phyloP scores from a whole-genome alignment of 64 coral and sea anemone genomes.

The Pocillopora verrucosa region DNA sequence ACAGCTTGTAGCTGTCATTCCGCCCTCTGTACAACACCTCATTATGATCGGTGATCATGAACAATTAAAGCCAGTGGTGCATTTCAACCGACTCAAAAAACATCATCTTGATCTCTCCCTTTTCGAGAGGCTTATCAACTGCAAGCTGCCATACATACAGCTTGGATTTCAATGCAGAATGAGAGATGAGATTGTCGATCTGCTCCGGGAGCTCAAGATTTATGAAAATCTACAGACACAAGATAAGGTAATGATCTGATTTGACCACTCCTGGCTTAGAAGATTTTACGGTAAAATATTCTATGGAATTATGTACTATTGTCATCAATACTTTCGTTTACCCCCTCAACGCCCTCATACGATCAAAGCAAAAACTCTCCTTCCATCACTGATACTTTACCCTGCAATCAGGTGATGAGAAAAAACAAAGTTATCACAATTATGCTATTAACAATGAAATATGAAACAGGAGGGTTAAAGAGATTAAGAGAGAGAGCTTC shows the following conservation, averaged over 20 bases:
- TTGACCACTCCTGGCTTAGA: background rate
- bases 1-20: conserved; percentile 72
- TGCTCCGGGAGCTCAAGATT: conserved; percentile 45
- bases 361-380: too few relatives aligned
- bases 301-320: too few relatives aligned
- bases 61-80: conserved; percentile 66
- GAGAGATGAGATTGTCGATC: conserved; percentile 72
- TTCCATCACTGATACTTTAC: too few relatives aligned
- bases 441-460: too few relatives aligned
- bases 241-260: conserved; percentile 37
- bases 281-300: too few relatives aligned
- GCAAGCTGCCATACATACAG: conserved; percentile 42
- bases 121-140: conserved; percentile 81
- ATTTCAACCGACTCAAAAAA: conserved; percentile 48
- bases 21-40: conserved; percentile 69
- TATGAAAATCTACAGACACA: conserved; percentile 62
- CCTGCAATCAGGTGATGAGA: too few relatives aligned
- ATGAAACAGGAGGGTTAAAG: too few relatives aligned
- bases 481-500: too few relatives aligned
- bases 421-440: too few relatives aligned
- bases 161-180: conserved; percentile 76
- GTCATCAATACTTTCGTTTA: too few relatives aligned
- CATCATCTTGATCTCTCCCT: conserved; percentile 67
- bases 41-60: conserved; percentile 91
- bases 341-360: too few relatives aligned